phyloP scores from a whole-genome alignment of 2,797 vertebrate species.

The Lagodon rhomboides region DNA sequence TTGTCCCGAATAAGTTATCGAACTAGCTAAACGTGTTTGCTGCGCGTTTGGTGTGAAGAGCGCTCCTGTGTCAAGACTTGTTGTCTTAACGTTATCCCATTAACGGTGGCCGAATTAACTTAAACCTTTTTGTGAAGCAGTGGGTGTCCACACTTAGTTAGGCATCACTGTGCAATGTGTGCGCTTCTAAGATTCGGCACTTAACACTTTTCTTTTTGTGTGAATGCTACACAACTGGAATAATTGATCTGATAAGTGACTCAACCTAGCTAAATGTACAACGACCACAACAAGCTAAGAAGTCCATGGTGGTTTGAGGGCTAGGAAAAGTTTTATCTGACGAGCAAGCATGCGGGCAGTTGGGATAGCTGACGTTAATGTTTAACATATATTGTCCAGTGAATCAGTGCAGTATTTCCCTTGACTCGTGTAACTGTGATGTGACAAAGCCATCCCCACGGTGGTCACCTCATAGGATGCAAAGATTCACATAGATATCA shows the following conservation, averaged over 20 bases:
- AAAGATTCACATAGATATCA: constrained; percentile 1
- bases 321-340: neutral
- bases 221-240: neutral
- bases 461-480: neutral
- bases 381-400: neutral
- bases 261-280: constrained; percentile 6
- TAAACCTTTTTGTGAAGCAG: neutral
- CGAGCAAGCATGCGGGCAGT: neutral
- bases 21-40: neutral
- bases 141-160: neutral
- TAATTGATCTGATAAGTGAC: constrained; percentile 13
- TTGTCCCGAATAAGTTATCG: neutral
- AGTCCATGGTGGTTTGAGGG: constrained; percentile 26
- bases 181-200: neutral
- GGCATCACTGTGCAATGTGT: neutral
- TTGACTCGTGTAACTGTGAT: neutral
- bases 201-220: neutral
- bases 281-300: constrained; percentile 4
- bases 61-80: neutral
- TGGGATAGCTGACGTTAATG: neutral
- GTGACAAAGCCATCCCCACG: neutral
- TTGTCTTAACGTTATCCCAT: neutral
- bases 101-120: neutral
- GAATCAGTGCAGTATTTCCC: neutral
- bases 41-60: constrained; percentile 15